Evolutionary conservation across 1,140 invertebrate species (phyloP).

Genomic region (Lerema accius): DNA sequence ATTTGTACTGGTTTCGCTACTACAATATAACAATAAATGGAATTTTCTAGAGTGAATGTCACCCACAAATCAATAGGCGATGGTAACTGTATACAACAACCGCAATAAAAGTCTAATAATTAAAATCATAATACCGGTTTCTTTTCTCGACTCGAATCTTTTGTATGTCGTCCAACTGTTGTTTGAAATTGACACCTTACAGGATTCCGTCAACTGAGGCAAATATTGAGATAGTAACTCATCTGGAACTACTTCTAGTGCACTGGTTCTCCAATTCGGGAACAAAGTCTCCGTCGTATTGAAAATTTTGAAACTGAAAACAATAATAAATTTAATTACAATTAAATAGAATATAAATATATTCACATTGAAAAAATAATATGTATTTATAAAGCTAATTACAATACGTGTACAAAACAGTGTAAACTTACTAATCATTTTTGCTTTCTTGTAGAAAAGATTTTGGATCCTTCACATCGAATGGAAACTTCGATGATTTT

Average conservation of each 20-base stretch:
- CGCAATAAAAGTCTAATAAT: too few relatives aligned
- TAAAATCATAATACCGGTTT: slow-evolving; percentile 41
- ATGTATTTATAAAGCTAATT: too few relatives aligned
- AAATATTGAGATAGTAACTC: slow-evolving; percentile 48
- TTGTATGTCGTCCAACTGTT: slow-evolving; percentile 50
- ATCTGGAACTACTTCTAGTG: slow-evolving; percentile 41
- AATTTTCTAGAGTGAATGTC: too few relatives aligned
- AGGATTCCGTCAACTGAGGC: slow-evolving; percentile 59
- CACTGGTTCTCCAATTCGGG: slow-evolving; percentile 46
- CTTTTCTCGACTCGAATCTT: slow-evolving; percentile 48
- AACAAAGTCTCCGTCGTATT: slow-evolving; percentile 51
- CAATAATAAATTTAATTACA: background rate
- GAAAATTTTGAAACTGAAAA: slow-evolving; percentile 53
- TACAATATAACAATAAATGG: too few relatives aligned
- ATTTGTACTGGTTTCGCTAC: too few relatives aligned
- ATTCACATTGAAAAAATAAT: slow-evolving; percentile 1
- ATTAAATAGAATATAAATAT: slow-evolving; percentile 4
- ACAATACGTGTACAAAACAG: background rate
- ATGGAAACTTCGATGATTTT: slow-evolving; percentile 35
- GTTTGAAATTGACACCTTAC: slow-evolving; percentile 49
- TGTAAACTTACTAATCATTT: slow-evolving; percentile 58
- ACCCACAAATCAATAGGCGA: too few relatives aligned
- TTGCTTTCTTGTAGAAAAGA: slow-evolving; percentile 43
- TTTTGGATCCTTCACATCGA: slow-evolving; percentile 41
- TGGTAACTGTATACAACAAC: too few relatives aligned